A percentile compares a stretch with the other conserved stretches of the same genome.
Evolutionary conservation across 64 coral and sea anemone species (phyloP).

Genomic region (Actinia tenebrosa): DNA sequence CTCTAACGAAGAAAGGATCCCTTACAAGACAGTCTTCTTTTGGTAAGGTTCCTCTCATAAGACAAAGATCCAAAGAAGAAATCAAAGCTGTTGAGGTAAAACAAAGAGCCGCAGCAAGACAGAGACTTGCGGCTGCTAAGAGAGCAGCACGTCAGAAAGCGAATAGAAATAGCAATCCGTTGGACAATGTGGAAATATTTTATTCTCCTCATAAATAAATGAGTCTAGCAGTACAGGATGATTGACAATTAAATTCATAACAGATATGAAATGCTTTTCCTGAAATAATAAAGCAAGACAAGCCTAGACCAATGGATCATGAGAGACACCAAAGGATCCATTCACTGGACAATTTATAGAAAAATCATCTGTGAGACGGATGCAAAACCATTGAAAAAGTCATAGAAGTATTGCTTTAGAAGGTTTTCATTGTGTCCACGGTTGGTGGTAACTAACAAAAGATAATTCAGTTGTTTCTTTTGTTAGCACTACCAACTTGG

Average conservation of each 20-base stretch:
- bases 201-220: slow-evolving; percentile 88
- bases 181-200: slow-evolving; percentile 92
- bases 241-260: slow-evolving; percentile 46
- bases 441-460: too few species aligned
- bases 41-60: slow-evolving; percentile 66
- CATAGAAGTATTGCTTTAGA: too few species aligned
- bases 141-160: slow-evolving; percentile 71
- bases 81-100: slow-evolving; percentile 70
- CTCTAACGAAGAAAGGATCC: slow-evolving; percentile 59
- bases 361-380: too few species aligned
- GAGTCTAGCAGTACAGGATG: neutral
- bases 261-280: neutral
- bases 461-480: too few species aligned
- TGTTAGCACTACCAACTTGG: too few species aligned
- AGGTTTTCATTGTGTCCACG: too few species aligned
- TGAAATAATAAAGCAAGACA: neutral
- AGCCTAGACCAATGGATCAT: neutral
- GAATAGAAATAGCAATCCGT: slow-evolving; percentile 60
- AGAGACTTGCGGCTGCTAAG: slow-evolving; percentile 84
- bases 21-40: slow-evolving; percentile 76
- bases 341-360: neutral
- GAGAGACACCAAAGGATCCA: neutral
- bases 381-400: too few species aligned
- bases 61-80: slow-evolving; percentile 91
- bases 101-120: slow-evolving; percentile 72